Evolutionary conservation across 2,888 invertebrate species (phyloP), one percentile per base, ranked within the genome.

Genomic region (Nemotelus pantherinus): DNA sequence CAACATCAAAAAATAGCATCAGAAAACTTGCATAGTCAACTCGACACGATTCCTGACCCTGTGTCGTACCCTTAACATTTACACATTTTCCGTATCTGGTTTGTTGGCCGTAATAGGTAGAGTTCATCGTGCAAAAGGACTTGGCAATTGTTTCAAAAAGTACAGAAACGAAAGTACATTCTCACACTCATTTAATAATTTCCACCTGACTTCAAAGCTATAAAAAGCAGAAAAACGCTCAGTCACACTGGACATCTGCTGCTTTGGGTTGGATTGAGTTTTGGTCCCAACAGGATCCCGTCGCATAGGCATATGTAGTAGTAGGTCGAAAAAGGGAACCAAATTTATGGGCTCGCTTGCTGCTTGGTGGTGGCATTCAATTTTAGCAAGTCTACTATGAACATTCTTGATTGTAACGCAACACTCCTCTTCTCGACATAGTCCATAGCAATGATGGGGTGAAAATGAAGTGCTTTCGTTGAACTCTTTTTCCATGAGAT

Each of bases 181-280:
- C 53, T 45, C 55, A 3, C 47, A 41, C 55, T 70, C 53, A 55
- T 70, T 70, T 70, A 53, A 70, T 70, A 70, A 70, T 53, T 70
- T 70, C 70, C 70, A 70, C 70, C 70, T 70, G 70, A 70, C 70
- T 70, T 55, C 45, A 70, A 43, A 70, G 43, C 43, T 53, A 41
- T 55, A 39, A 53, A 70, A 43, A 53, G 53, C 65, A 47, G 41
- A 45, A 65, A 50, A 70, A 67, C 2, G 43, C 41, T 70, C 3
- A n/a, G 25, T 25, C 10, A 10, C 39, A 47, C 50, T 53, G 70
- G 70, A 41, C 53, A 70, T 55, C 70, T 70, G 55, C 55, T 55
- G 43, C 43, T 25, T 25, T 25, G 25, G 70, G 55, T n/a, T 55
- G 55, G 47, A 25, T 6, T n/a, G 6, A 53, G 41, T 7, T 48